A percentile compares a stretch with the other conserved stretches of the same genome.
Conservation (phyloP, 2,113 vertebrate genomes). For the Mixornis gularis region DNA sequence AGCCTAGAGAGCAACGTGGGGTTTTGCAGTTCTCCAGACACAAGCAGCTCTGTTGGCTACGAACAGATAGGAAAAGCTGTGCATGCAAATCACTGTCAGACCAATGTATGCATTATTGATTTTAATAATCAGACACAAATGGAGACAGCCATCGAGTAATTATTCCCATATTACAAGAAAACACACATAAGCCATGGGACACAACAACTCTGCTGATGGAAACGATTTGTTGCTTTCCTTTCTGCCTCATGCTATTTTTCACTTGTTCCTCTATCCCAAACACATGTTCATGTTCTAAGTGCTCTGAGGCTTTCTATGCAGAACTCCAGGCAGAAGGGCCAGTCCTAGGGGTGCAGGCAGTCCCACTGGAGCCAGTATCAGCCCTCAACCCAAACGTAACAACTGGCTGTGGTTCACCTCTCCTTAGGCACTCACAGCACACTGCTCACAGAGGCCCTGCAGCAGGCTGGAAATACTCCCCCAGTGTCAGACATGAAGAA, state of each 20-base stretch:
- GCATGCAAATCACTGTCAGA: background rate
- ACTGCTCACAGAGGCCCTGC: background rate
- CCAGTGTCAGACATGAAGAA: background rate
- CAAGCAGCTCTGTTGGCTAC: background rate
- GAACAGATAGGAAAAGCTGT: background rate
- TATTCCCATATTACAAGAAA: background rate
- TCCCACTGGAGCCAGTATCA: background rate
- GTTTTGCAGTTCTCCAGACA: background rate
- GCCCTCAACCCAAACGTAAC: background rate
- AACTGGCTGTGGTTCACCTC: background rate
- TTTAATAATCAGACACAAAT: conserved; percentile 9
- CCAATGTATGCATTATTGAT: background rate
- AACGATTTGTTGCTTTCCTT: background rate
- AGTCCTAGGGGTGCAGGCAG: background rate
- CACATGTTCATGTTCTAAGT: background rate
- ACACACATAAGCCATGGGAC: background rate
- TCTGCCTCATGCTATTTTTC: background rate
- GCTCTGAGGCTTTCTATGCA: background rate
- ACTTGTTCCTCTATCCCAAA: background rate
- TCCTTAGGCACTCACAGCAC: background rate
- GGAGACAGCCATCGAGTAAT: background rate
- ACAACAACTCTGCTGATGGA: background rate
- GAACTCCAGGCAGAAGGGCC: background rate
- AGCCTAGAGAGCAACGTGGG: background rate
- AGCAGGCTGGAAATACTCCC: background rate